phyloP scores from a whole-genome alignment of 2,888 invertebrate species.

The Drosophila rubida region DNA sequence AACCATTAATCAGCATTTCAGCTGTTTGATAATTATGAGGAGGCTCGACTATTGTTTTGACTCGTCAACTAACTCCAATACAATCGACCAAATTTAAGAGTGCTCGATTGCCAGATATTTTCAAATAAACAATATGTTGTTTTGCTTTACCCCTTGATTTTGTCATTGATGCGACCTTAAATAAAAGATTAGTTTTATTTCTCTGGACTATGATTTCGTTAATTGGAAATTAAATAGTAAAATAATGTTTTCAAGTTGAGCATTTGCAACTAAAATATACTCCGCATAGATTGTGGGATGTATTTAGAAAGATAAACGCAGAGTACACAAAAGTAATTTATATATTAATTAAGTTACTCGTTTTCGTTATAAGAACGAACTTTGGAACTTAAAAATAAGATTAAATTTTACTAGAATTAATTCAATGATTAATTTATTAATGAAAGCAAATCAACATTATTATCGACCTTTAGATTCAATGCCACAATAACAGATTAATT shows the following conservation, averaged over 20 bases:
- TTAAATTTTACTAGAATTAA: no score
- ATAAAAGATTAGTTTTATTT: not conserved
- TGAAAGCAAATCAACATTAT: no score
- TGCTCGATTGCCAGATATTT: not conserved
- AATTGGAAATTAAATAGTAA: not conserved
- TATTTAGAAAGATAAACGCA: no score
- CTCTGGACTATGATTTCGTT: not conserved
- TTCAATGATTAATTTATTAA: no score
- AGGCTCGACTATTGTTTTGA: slow-evolving; percentile 29
- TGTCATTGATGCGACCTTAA: slow-evolving; percentile 53
- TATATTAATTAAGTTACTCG: no score
- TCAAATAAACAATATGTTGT: not conserved
- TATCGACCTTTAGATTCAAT: no score
- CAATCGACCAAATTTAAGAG: not conserved
- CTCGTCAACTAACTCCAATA: not conserved
- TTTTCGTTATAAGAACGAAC: no score
- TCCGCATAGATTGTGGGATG: no score
- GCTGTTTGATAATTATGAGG: slow-evolving; percentile 17
- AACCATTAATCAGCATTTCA: not conserved
- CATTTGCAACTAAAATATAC: no score
- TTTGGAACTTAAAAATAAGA: no score
- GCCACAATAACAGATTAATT: no score
- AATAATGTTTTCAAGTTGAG: not conserved
- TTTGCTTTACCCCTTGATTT: not conserved
- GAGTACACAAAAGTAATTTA: no score